Evolutionary conservation across 1,140 invertebrate genomes (phyloP).

Genomic region (Platyscapa corneri): DNA sequence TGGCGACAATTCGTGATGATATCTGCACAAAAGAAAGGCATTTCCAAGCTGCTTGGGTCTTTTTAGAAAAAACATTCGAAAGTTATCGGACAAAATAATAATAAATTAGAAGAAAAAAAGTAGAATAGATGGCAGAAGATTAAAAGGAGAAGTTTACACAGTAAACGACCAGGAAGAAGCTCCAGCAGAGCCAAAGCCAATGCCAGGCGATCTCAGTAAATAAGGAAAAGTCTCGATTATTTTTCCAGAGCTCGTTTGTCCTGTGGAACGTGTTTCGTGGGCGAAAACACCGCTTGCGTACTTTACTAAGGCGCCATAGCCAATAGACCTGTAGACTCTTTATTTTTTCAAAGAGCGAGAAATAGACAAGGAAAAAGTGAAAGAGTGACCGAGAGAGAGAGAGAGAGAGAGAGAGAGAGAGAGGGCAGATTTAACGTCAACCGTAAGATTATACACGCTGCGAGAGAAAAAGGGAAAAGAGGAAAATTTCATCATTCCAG

Average conservation of each 20-base stretch:
- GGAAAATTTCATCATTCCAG: neutral
- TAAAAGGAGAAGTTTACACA: conserved; percentile 50
- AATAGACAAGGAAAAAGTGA: neutral
- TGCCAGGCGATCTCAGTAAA: conserved; percentile 58
- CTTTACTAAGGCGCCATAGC: conserved; percentile 5
- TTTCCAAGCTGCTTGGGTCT: conserved; percentile 16
- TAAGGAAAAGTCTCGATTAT: conserved; percentile 62
- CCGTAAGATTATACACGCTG: conserved; percentile 52
- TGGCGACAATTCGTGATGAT: conserved; percentile 21
- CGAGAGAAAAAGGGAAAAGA: neutral
- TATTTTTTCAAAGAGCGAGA: conserved; percentile 58
- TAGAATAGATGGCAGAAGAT: conserved; percentile 56
- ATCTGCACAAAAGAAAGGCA: conserved; percentile 9
- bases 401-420: neutral
- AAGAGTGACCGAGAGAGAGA: too few relatives aligned
- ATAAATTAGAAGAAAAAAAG: conserved; percentile 43
- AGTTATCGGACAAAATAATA: conserved; percentile 33
- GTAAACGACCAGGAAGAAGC: neutral
- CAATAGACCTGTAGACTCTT: conserved; percentile 32
- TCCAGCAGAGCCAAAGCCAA: conserved; percentile 23
- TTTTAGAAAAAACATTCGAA: conserved; percentile 27
- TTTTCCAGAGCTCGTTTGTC: conserved; percentile 59
- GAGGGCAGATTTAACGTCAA: conserved; percentile 40
- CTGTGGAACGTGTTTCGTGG: conserved; percentile 55
- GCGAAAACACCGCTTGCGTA: conserved; percentile 46